Conservation (phyloP, 2,113 vertebrate genomes). For the Arothron firmamentum region DNA sequence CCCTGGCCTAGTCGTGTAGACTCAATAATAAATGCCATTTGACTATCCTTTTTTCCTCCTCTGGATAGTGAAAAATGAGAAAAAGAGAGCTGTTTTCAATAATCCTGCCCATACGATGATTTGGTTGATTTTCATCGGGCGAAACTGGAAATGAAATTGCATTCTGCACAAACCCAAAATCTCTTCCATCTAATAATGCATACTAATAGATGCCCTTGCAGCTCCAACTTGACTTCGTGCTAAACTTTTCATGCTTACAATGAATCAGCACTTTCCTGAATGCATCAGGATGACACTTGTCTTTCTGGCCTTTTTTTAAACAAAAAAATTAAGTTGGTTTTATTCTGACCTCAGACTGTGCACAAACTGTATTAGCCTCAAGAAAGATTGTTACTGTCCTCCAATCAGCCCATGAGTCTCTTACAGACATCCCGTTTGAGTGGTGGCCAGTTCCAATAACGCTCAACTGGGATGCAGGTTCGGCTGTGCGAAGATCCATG, state of each 20-base stretch:
- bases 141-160: constrained; percentile 20
- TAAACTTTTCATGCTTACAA: constrained; percentile 3
- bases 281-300: background rate
- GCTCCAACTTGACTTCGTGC: constrained; percentile 1
- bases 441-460: too few relatives aligned
- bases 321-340: too few relatives aligned
- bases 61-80: constrained; percentile 38
- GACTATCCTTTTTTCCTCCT: constrained; percentile 34
- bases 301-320: background rate
- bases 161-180: constrained; percentile 18
- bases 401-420: too few relatives aligned
- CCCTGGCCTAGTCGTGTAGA: constrained; percentile 34
- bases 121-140: constrained; percentile 42
- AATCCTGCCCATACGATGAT: constrained; percentile 47
- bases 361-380: too few relatives aligned
- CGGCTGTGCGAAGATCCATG: too few relatives aligned
- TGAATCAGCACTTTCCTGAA: background rate
- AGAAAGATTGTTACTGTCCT: too few relatives aligned
- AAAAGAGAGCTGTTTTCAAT: constrained; percentile 42
- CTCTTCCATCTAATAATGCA: constrained; percentile 25
- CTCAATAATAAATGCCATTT: constrained; percentile 57
- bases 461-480: too few relatives aligned
- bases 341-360: too few relatives aligned
- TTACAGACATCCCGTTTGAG: too few relatives aligned
- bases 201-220: background rate